A percentile compares a stretch with the other conserved stretches of the same genome.
These are phyloP conservation scores for Porites lutea DNA, from an alignment of 64 coral and sea anemone species.

Conservation along the genomic window DNA sequence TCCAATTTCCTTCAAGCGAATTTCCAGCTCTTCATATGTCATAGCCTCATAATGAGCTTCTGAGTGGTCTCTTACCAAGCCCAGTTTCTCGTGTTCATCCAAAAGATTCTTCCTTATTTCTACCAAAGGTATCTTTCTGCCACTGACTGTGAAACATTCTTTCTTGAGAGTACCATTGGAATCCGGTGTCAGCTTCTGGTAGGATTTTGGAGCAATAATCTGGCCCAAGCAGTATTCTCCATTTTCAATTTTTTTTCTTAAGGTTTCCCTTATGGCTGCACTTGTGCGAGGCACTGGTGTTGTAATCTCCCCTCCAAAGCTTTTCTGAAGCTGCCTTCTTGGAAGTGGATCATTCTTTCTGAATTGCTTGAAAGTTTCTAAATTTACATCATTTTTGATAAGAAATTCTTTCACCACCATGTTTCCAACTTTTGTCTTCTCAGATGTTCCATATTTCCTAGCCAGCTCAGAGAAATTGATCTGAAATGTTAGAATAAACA, in stretches of 20 bases:
- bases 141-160: conserved; percentile 31
- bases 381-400: not conserved
- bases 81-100: not conserved
- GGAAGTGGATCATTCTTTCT: conserved; percentile 36
- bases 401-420: not conserved
- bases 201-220: conserved; percentile 14
- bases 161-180: conserved; percentile 24
- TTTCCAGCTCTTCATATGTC: conserved; percentile 6
- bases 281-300: conserved; percentile 55
- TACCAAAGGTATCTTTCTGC: conserved; percentile 31
- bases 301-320: conserved; percentile 23
- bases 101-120: conserved; percentile 26
- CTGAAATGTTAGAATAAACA: not conserved
- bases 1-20: too few relatives aligned
- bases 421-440: not conserved
- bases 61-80: conserved; percentile 30
- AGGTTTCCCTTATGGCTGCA: conserved; percentile 17
- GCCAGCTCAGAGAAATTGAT: not conserved
- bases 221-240: conserved; percentile 48
- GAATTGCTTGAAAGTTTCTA: not conserved
- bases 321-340: conserved; percentile 18
- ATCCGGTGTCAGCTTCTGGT: conserved; percentile 14
- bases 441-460: not conserved
- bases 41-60: not conserved
- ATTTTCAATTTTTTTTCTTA: conserved; percentile 13